phyloP scores from a whole-genome alignment of 2,797 vertebrate species.

The Hippocampus kuda region DNA sequence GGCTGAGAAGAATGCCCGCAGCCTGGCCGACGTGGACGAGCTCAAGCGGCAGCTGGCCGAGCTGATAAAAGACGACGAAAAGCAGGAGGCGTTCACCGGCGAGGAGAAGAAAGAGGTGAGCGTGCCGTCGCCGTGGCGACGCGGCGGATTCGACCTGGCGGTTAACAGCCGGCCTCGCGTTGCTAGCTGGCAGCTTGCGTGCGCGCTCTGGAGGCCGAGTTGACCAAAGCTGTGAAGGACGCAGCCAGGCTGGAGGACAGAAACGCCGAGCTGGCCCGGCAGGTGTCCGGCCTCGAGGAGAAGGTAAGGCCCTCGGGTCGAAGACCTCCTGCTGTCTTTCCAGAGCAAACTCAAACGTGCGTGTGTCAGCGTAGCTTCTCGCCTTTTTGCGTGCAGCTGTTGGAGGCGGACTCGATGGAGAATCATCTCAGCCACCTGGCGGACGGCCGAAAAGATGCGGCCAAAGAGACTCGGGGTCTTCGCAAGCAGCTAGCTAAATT shows the following conservation, averaged over 20 bases:
- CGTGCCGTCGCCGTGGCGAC: not conserved
- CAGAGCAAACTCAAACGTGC: not conserved
- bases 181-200: slow-evolving; percentile 71
- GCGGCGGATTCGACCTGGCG: slow-evolving; percentile 1
- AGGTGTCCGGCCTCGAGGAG: slow-evolving; percentile 67
- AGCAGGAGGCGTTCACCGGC: slow-evolving; percentile 49
- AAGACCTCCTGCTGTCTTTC: not conserved
- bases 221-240: slow-evolving; percentile 70
- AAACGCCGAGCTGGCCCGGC: slow-evolving; percentile 70
- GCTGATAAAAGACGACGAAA: slow-evolving; percentile 59
- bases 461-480: slow-evolving; percentile 67
- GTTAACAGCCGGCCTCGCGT: slow-evolving; percentile 42
- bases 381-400: slow-evolving; percentile 37
- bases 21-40: slow-evolving; percentile 61
- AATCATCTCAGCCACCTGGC: slow-evolving; percentile 60
- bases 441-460: slow-evolving; percentile 66
- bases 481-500: slow-evolving; percentile 65
- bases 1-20: slow-evolving; percentile 70
- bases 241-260: slow-evolving; percentile 67
- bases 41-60: slow-evolving; percentile 69
- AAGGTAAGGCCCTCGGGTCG: slow-evolving; percentile 55
- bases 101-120: slow-evolving; percentile 50
- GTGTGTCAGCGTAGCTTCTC: not conserved
- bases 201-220: slow-evolving; percentile 72
- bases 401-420: slow-evolving; percentile 65